Evolutionary conservation across 2,113 vertebrate genomes (phyloP).

Genomic region (Tonatia bakeri): DNA sequence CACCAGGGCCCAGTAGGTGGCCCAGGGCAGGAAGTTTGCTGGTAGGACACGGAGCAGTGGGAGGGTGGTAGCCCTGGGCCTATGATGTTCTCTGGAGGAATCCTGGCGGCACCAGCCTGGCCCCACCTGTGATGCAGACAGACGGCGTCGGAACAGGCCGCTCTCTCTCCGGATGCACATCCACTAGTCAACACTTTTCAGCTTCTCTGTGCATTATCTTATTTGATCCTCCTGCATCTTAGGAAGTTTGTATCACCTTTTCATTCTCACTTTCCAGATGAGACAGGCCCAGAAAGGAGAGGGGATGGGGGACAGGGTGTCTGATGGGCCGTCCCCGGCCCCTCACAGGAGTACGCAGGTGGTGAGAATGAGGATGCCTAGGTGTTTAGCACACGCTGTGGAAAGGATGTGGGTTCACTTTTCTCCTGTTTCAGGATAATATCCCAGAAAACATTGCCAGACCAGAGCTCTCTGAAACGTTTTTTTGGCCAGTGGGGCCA

Average conservation of each 20-base stretch:
- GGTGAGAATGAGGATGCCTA: not conserved
- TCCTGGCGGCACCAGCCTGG: not conserved
- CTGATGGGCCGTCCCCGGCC: no score
- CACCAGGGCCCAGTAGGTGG: not conserved
- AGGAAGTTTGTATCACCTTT: not conserved
- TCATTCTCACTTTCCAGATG: not conserved
- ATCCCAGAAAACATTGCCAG: conserved; percentile 20
- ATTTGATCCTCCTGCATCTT: not conserved
- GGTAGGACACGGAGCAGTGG: not conserved
- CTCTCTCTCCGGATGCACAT: not conserved
- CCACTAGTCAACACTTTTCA: not conserved
- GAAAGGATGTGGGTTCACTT: not conserved
- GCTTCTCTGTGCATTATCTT: not conserved
- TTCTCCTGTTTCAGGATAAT: conserved; percentile 6
- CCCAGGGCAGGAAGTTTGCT: not conserved
- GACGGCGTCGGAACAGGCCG: not conserved
- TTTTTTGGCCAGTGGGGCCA: not conserved
- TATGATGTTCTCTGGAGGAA: not conserved
- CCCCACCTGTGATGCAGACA: not conserved
- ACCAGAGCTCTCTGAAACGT: not conserved
- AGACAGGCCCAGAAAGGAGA: not conserved
- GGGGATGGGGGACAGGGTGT: not conserved
- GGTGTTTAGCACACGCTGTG: not conserved
- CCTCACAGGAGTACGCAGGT: not conserved
- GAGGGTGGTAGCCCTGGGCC: not conserved